phyloP scores from a whole-genome alignment of 92 coral and sea anemone genomes.

The Desmophyllum pertusum region DNA sequence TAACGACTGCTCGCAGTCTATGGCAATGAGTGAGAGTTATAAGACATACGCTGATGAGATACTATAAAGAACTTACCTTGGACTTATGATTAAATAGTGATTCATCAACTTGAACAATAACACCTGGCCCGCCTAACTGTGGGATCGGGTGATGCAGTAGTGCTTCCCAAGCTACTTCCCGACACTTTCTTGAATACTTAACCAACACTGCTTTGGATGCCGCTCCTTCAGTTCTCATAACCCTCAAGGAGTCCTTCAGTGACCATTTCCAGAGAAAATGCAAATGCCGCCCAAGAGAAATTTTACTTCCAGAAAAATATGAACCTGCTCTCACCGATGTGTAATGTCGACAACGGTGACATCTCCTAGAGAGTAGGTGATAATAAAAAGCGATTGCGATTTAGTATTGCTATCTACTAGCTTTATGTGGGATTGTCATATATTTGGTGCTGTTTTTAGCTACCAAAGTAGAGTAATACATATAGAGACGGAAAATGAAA shows the following conservation, averaged over 20 bases:
- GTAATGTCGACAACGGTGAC: conserved; percentile 4
- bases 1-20: too few species aligned
- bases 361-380: conserved; percentile 2
- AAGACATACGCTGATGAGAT: too few species aligned
- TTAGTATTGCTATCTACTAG: too few species aligned
- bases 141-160: background rate
- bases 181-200: conserved; percentile 7
- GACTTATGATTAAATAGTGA: background rate
- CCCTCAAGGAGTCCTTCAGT: background rate
- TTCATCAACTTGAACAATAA: background rate
- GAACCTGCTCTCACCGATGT: conserved; percentile 12
- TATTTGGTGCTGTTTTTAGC: background rate
- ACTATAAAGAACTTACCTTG: background rate
- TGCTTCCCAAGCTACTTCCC: background rate
- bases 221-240: background rate
- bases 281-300: background rate
- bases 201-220: background rate
- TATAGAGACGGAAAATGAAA: background rate
- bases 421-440: background rate
- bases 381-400: background rate
- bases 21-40: too few species aligned
- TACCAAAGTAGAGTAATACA: background rate
- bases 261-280: conserved; percentile 4
- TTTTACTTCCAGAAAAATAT: conserved; percentile 9
- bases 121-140: background rate